Percentiles rank a stretch among this genome's conserved stretches.
These are phyloP conservation scores for Agapornis canus DNA, from an alignment of 2,797 vertebrate species.

Conservation along the genomic window DNA sequence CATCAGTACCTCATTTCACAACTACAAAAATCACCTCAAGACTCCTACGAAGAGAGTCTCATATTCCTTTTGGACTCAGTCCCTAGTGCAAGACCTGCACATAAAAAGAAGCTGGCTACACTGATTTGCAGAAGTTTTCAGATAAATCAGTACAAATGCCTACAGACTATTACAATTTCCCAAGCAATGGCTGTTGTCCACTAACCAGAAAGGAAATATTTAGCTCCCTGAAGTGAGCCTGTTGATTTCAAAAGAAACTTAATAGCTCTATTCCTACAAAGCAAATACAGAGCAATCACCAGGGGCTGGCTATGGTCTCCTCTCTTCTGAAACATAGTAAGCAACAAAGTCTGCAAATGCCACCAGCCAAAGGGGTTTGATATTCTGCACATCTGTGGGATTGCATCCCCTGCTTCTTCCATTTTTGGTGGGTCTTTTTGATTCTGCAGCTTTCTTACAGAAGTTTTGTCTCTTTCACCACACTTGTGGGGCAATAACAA, in stretches of 20 bases:
- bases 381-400: neutral
- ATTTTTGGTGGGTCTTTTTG: neutral
- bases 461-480: neutral
- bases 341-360: slow-evolving; percentile 7
- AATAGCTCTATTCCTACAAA: slow-evolving; percentile 6
- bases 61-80: neutral
- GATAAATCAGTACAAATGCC: neutral
- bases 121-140: neutral
- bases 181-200: neutral
- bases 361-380: neutral
- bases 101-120: neutral
- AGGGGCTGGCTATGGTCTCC: neutral
- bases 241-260: slow-evolving; percentile 41
- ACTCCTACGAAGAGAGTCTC: neutral
- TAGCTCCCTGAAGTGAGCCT: neutral
- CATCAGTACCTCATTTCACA: neutral
- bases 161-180: neutral
- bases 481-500: neutral
- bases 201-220: slow-evolving; percentile 29
- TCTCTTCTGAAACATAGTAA: neutral
- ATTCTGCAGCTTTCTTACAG: neutral
- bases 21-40: neutral
- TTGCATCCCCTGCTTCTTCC: neutral
- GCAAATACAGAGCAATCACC: neutral
- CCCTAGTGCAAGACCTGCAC: neutral